Base-by-base conservation (phyloP, 1,140 invertebrate species). In the Tetragnatha versicolor region DNA sequence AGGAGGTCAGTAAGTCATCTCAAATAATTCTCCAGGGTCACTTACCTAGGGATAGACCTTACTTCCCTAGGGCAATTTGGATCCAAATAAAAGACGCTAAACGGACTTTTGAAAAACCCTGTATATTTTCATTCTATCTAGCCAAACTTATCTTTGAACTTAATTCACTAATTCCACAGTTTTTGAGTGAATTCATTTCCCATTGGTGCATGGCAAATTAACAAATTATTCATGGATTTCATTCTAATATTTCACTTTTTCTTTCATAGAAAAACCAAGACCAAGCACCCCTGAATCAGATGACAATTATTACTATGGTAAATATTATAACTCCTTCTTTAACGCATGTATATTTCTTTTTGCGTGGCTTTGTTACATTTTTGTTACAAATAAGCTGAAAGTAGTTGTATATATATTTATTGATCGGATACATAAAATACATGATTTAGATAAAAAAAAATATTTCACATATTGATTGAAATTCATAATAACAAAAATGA, bases 221-320 rank as follows among this genome's bases (percentile, higher is more conserved):
- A 45, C 10, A 2, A 10, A 45, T 14, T 45, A 45, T 45, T 3
- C 42, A 2, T 2, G 1, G 10, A 3, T 45, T 45, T 3, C 42
- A 45, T n/a, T 45, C n/a, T 45, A 45, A 45, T 45, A n/a, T 17
- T 49, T 17, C 14, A 42, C 12, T 66, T 66, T 68, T 33, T 49
- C n/a, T 68, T 68, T 55, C 14, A 22, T 10, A 68, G 65, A 49
- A 51, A 68, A 68, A 35, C 65, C 65, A 33, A 51, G 65, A 20
- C 3, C 20, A n/a, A 27, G 42, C 7, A 49, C 65, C 2, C 31
- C 65, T 1, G 65, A 68, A 33, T 51, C 65, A 0, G 47, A 68
- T 3, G 42, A 68, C 29, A 51, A 31, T 68, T 51, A 68, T 33
- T 47, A 68, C n/a, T 49, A 12, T 33, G 65, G 65, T 51, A 68